These are phyloP conservation scores for Ectemnius cavifrons DNA, from an alignment of 2,888 invertebrate genomes.

Conservation along the genomic window DNA sequence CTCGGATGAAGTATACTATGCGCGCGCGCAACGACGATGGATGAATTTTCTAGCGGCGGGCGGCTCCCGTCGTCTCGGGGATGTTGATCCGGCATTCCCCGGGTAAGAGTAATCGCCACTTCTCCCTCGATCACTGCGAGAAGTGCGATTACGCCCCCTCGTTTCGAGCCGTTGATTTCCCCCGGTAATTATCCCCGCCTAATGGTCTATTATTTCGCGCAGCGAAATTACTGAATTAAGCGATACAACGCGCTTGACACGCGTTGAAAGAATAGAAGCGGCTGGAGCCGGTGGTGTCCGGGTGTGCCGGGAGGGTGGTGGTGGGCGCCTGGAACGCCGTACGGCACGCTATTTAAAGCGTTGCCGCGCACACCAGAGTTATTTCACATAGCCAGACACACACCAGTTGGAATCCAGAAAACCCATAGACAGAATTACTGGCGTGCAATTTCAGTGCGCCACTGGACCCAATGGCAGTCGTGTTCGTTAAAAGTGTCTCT, in stretches of 20 bases:
- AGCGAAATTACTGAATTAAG: conserved; percentile 52
- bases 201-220: conserved; percentile 64
- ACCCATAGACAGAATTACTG: neutral
- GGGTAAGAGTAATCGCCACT: conserved; percentile 43
- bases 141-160: conserved; percentile 45
- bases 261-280: conserved; percentile 23
- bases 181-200: conserved; percentile 62
- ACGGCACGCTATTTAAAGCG: neutral
- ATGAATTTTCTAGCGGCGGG: neutral
- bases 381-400: conserved; percentile 2
- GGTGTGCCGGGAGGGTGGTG: too few relatives aligned
- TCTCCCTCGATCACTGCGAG: conserved; percentile 39
- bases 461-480: neutral
- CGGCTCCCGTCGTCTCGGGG: too few relatives aligned
- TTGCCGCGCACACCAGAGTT: neutral
- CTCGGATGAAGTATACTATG: neutral
- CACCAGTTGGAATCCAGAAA: conserved; percentile 5
- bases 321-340: neutral
- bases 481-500: conserved; percentile 1
- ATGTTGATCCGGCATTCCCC: conserved; percentile 27
- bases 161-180: conserved; percentile 45
- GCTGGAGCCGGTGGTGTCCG: neutral
- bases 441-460: neutral
- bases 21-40: conserved; percentile 19
- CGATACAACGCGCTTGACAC: conserved; percentile 39